Evolutionary conservation across 1,140 invertebrate species (phyloP).

Genomic region (Himalopsyche phryganea): DNA sequence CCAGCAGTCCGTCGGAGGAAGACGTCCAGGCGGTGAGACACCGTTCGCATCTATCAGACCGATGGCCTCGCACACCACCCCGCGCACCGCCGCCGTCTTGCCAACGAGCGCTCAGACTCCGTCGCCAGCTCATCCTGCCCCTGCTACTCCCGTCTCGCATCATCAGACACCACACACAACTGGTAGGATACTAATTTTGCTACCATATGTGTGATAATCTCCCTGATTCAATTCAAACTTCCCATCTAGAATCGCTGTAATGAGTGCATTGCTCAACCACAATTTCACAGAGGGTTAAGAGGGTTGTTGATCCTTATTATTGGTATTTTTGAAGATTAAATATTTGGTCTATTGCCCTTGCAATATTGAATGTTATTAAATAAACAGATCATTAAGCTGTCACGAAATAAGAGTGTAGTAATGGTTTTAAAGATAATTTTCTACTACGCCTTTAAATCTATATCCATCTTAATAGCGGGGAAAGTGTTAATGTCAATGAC

Average conservation of each 20-base stretch:
- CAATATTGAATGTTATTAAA: too few relatives aligned
- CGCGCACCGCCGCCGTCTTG: slow-evolving; percentile 74
- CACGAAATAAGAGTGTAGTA: too few relatives aligned
- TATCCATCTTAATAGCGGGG: too few relatives aligned
- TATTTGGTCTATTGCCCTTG: too few relatives aligned
- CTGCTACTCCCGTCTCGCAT: slow-evolving; percentile 32
- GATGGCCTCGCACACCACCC: slow-evolving; percentile 74
- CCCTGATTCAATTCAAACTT: background rate
- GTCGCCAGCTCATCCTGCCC: background rate
- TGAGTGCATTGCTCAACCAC: background rate
- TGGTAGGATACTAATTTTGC: slow-evolving; percentile 34
- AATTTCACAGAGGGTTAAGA: too few relatives aligned
- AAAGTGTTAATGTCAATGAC: too few relatives aligned
- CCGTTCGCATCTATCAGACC: slow-evolving; percentile 89
- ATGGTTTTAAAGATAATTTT: too few relatives aligned
- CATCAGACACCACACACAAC: slow-evolving; percentile 54
- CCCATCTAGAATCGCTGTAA: background rate
- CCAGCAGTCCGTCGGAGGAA: slow-evolving; percentile 58
- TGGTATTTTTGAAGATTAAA: too few relatives aligned
- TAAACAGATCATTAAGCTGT: too few relatives aligned
- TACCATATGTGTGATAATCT: background rate
- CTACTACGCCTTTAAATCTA: too few relatives aligned
- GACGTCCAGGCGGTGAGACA: slow-evolving; percentile 67
- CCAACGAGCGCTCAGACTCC: slow-evolving; percentile 55
- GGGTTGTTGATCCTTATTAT: too few relatives aligned